Evolutionary conservation across 1,140 invertebrate genomes (phyloP), one percentile per base, ranked within the genome.

Genomic region (Mactra quadrangularis): DNA sequence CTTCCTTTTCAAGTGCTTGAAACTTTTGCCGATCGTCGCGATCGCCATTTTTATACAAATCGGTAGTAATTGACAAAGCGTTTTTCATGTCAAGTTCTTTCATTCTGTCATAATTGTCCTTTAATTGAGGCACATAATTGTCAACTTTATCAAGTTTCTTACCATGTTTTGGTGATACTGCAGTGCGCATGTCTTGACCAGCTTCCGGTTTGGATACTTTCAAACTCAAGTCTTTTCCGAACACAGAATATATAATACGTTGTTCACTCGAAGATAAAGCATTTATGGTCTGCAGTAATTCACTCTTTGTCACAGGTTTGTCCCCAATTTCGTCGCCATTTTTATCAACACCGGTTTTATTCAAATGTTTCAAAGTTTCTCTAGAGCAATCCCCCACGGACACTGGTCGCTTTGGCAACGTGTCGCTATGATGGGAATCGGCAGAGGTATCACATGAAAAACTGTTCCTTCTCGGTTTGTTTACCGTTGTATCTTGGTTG

Each of bases 161-260:
- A 13, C 25, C 25, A n/a, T 29, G 25, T 59, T 59, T 31, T 27
- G 55, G 55, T 59, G 55, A 6, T 13, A 6, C 53, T 7, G 27
- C 19, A n/a, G 53, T 22, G 53, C 53, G n/a, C 27, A 22, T 29
- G 27, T 57, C 38, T 7, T 41, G 38, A 41, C 38, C 15, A 41
- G 15, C 27, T 57, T 57, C 55, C 25, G 4, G 55, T 29, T 41
- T 57, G 22, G 11, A 19, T 13, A 25, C 13, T 17, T 62, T 62
- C 31, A 78, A 71, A n/a, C 64, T 38, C 27, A 81, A 47, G 25
- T 81, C 66, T 25, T 59, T 81, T 3, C 77, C 77, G 31, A 81
- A 81, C 1, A 81, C 77, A 2, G 77, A 81, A 29, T 81, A 81
- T 15, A 81, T 81, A 50, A 81, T 81, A 45, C 77, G 77, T 35